These are phyloP conservation scores for Rhincodon typus DNA, from an alignment of 2,797 vertebrate species.

Conservation along the genomic window DNA sequence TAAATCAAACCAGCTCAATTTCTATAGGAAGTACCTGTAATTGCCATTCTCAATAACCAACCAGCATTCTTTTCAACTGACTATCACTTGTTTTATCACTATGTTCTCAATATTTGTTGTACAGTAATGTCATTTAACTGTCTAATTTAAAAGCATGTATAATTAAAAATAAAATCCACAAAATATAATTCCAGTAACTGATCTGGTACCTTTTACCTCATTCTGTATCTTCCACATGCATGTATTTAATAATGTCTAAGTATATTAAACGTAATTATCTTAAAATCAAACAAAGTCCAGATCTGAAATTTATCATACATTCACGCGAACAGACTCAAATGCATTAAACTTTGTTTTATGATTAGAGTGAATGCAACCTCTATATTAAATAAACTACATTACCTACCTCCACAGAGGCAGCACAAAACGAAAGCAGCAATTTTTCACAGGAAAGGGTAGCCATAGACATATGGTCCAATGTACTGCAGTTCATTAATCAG, in stretches of 20 bases:
- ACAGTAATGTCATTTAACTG: conserved; percentile 6
- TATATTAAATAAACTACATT: conserved; percentile 35
- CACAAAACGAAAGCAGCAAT: conserved; percentile 27
- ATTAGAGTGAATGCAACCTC: conserved; percentile 22
- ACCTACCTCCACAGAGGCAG: conserved; percentile 37
- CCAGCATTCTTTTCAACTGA: conserved; percentile 15
- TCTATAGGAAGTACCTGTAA: conserved; percentile 28
- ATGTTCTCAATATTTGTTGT: conserved; percentile 22
- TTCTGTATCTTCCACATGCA: conserved; percentile 9
- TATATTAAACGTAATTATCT: conserved; percentile 15
- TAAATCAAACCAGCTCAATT: conserved; percentile 33
- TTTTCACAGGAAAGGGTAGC: conserved; percentile 32
- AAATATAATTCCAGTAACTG: conserved; percentile 20
- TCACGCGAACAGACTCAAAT: not conserved
- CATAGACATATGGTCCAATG: conserved; percentile 27
- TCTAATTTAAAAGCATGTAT: conserved; percentile 4
- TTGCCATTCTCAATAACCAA: not conserved
- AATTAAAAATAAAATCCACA: conserved; percentile 1
- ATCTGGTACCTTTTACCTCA: conserved; percentile 4
- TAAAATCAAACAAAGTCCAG: not conserved
- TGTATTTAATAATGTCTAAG: not conserved
- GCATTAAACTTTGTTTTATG: not conserved
- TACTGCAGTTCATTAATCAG: conserved; percentile 23
- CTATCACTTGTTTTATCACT: conserved; percentile 28
- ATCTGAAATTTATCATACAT: conserved; percentile 9